Evolutionary conservation across 1,140 invertebrate species (phyloP), one percentile per base, ranked within the genome.

Genomic region (Aphelenchoides fujianensis): DNA sequence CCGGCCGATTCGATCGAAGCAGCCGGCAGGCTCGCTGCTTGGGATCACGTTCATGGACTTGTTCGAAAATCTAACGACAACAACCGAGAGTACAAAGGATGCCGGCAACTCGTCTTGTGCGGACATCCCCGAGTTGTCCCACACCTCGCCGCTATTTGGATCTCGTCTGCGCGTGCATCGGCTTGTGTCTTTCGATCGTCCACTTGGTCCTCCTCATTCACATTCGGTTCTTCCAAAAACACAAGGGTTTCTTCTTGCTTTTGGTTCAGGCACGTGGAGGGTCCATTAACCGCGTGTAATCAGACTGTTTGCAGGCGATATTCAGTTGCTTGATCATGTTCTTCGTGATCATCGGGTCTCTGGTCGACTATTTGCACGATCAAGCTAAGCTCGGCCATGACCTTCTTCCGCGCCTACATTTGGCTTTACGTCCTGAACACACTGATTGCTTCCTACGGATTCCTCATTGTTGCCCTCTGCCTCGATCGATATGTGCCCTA

Each of bases 391-490:
- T 23, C 27, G 23, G 30, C 28, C 7, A 57, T 41, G 66, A 72
- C 66, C 16, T 55, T 35, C n/a, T 72, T 72, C 37, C 70, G 70
- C 2, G 70, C 70, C n/a, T 72, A 71, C 35, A 74, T 72, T 12
- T 72, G 70, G 70, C 7, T 71, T 0, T 72, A 34, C 36, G 27
- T 72, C 27, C 52, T 72, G 2, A 72, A 72, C 53, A 2, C 70
- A 0, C 61, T 72, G 31, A 72, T 72, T 3, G 70, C 70, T 23
- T 35, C 70, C 23, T 72, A 72, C 31, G 70, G 70, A 9, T 72
- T 72, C 48, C 31, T 72, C 1, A 72, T 72, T 34, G 70, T 72
- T 23, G 70, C 66, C 37, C 32, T 72, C 16, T 72, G 70, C 52
- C 34, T 72, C 7, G 70, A 72, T 34, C 70, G 70, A 2, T 72